Base-by-base conservation (phyloP, 1,140 invertebrate species). In the Danaus melanippus region DNA sequence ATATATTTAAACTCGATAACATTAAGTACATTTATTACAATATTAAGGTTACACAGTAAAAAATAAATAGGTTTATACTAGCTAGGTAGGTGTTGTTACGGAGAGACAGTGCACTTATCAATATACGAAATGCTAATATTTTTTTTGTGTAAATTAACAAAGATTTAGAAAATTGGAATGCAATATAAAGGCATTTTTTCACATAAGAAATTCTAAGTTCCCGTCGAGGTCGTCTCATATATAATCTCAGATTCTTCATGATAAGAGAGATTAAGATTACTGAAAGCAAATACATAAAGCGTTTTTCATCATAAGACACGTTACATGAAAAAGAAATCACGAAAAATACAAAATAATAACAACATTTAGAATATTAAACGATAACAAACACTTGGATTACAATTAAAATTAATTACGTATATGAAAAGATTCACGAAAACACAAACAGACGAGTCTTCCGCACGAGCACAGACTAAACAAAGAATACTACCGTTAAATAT, bases 11-110 rank as follows among this genome's bases (percentile, higher is more conserved):
- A 63, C 60, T 71, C 56, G 60, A 64, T 71, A 74, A 79, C 72
- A 72, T 76, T 79, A 77, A 79, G 71, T 79, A 79, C 74, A 73
- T 64, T 59, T 56, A 60, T 66, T 56, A 62, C 59, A 56, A 57
- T 57, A 46, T 32, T 32, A 32, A 32, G 21, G 21, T 32, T 32
- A 32, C 21, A 7, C 6, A 32, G 21, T 32, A 32, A 66, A 68
- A 79, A 79, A 73, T 71, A 73, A 75, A 75, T 78, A 71, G 41
- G 67, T 64, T 56, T 51, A 63, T 49, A 53, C 46, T 60, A 62
- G 56, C 60, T 57, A 57, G 17, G 47, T 57, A 57, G 17, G 47
- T 15, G 47, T 17, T 17, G 44, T 42, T 51, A 52, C 42, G 32
- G 42, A 57, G 12, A 57, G 42, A 52, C n/a, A 55, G 56, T 52